A percentile compares a stretch with the other conserved stretches of the same genome.
phyloP scores from a whole-genome alignment of 2,797 vertebrate genomes.

The Mus spretus region DNA sequence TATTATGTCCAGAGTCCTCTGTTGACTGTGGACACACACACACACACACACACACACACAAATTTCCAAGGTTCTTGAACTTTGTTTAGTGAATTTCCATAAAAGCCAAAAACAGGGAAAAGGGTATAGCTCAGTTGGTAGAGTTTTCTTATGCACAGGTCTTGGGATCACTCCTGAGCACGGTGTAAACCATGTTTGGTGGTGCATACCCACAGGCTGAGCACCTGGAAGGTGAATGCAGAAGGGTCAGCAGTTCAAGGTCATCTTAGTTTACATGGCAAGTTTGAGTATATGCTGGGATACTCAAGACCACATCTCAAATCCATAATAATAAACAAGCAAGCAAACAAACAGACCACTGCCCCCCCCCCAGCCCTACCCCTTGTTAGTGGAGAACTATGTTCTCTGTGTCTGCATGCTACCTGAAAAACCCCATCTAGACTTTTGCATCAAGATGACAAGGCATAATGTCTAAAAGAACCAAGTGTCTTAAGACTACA shows the following conservation, averaged over 20 bases:
- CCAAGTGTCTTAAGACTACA: constrained; percentile 4
- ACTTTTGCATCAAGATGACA: background rate
- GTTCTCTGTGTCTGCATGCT: background rate
- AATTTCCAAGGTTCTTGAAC: background rate
- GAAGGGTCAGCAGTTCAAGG: background rate
- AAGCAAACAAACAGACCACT: background rate
- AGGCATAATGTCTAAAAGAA: background rate
- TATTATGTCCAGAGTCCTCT: background rate
- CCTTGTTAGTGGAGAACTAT: background rate
- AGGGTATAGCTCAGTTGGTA: background rate
- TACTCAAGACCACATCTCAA: background rate
- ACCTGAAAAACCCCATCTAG: constrained; percentile 11
- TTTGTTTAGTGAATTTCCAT: constrained; percentile 20
- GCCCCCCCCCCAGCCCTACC: too few species aligned
- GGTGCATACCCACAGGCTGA: background rate
- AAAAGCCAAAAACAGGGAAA: background rate
- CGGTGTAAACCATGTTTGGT: background rate
- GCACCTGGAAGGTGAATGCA: background rate
- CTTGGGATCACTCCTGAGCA: background rate
- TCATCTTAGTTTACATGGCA: background rate
- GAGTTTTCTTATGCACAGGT: background rate
- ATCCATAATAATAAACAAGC: background rate
- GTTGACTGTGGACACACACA: background rate
- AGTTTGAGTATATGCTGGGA: background rate
- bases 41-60: background rate